phyloP scores from a whole-genome alignment of 2,888 invertebrate genomes.

The Macrosoma leucophasiata region DNA sequence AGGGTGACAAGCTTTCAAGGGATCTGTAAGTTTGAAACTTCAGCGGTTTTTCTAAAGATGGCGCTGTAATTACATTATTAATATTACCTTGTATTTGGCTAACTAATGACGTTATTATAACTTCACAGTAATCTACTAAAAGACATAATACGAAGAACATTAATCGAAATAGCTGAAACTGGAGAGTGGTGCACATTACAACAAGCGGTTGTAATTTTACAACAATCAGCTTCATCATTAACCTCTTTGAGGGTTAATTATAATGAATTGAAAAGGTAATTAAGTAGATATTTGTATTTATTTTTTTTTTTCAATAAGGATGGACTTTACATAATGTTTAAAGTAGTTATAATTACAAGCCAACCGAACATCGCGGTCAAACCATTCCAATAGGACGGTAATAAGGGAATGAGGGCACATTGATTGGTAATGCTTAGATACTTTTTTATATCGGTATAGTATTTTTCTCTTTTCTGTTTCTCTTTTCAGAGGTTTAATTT shows the following conservation, averaged over 20 bases:
- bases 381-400: too few relatives aligned
- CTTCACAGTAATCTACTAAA: slow-evolving; percentile 43
- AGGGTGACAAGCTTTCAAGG: slow-evolving; percentile 41
- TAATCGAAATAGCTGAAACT: slow-evolving; percentile 45
- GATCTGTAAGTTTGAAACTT: slow-evolving; percentile 45
- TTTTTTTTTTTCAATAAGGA: not conserved
- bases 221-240: slow-evolving; percentile 32
- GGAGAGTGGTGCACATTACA: slow-evolving; percentile 40
- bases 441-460: too few relatives aligned
- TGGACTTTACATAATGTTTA: too few relatives aligned
- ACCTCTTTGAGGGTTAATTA: slow-evolving; percentile 31
- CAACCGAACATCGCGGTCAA: too few relatives aligned
- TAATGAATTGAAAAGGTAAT: slow-evolving; percentile 39
- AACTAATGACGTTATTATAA: not conserved
- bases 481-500: too few relatives aligned
- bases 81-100: too few relatives aligned
- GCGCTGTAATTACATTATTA: slow-evolving; percentile 27
- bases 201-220: slow-evolving; percentile 33
- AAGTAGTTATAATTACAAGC: too few relatives aligned
- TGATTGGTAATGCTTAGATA: too few relatives aligned
- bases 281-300: slow-evolving; percentile 2
- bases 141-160: slow-evolving; percentile 40
- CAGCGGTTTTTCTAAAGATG: slow-evolving; percentile 39
- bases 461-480: too few relatives aligned
- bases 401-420: too few relatives aligned